A percentile compares a stretch with the other conserved stretches of the same genome.
Evolutionary conservation across 2,888 invertebrate genomes (phyloP).

Genomic region (Andrena fulva): DNA sequence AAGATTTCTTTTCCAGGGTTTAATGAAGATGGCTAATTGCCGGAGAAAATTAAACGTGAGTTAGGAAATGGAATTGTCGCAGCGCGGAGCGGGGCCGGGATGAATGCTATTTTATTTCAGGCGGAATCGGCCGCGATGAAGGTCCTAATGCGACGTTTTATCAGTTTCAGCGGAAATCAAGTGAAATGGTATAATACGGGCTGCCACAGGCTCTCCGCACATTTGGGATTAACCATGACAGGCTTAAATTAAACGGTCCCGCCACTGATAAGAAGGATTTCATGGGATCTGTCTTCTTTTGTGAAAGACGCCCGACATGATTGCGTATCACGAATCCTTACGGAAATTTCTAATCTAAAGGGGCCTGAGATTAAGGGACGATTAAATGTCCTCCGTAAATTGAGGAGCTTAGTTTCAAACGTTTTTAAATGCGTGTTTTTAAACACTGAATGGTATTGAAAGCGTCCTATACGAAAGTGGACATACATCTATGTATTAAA

Average conservation of each 20-base stretch:
- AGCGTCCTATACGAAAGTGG: no score
- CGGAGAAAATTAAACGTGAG: background rate
- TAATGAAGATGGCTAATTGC: background rate
- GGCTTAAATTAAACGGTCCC: slow-evolving; percentile 24
- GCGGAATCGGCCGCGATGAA: background rate
- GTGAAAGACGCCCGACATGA: slow-evolving; percentile 3
- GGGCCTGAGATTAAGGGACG: background rate
- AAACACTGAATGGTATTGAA: no score
- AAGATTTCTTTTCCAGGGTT: background rate
- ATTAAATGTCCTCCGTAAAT: background rate
- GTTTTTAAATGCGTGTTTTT: background rate
- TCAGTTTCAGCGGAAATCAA: slow-evolving; percentile 30
- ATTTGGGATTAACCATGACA: slow-evolving; percentile 33
- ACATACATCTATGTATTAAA: no score
- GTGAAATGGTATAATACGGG: slow-evolving; percentile 27
- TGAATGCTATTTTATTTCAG: background rate
- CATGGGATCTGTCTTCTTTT: slow-evolving; percentile 11
- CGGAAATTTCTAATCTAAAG: background rate
- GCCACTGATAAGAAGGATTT: slow-evolving; percentile 27
- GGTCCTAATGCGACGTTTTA: slow-evolving; percentile 12
- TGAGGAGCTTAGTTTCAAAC: background rate
- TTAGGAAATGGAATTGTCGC: background rate
- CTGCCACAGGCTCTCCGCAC: slow-evolving; percentile 16
- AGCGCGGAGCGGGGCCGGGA: background rate
- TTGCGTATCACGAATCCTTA: background rate